Percentiles rank a stretch among this genome's conserved stretches.
Evolutionary conservation across 2,888 invertebrate species (phyloP).

Genomic region (Phania funesta): DNA sequence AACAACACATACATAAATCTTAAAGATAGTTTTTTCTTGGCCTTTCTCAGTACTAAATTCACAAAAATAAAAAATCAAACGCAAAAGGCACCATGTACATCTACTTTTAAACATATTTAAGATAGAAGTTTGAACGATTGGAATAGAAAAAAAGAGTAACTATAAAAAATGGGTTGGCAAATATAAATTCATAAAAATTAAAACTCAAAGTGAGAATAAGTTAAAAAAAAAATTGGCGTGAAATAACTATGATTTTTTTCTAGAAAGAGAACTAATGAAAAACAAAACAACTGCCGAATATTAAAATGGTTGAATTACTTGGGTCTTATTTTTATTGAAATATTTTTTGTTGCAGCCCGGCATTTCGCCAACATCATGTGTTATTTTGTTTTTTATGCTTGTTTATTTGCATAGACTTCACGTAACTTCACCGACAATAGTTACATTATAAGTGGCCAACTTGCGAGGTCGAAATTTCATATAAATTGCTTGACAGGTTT

Average conservation of each 20-base stretch:
- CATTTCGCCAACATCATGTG: too few species aligned
- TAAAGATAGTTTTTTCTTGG: conserved; percentile 69
- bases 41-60: conserved; percentile 23
- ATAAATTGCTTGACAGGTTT: too few species aligned
- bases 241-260: conserved; percentile 77
- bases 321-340: too few species aligned
- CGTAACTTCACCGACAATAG: too few species aligned
- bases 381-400: too few species aligned
- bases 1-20: conserved; percentile 79
- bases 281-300: conserved; percentile 31
- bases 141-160: conserved; percentile 23
- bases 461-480: too few species aligned
- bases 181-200: conserved; percentile 65
- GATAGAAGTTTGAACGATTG: conserved; percentile 43
- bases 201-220: conserved; percentile 54
- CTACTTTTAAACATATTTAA: conserved; percentile 65
- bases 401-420: too few species aligned
- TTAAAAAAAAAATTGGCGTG: conserved; percentile 77
- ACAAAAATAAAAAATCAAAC: conserved; percentile 10
- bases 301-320: too few species aligned
- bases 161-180: conserved; percentile 62
- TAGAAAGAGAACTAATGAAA: background rate
- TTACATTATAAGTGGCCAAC: too few species aligned
- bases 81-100: conserved; percentile 54
- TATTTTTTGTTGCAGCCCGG: too few species aligned